Evolutionary conservation across 2,888 invertebrate species (phyloP), one percentile per base, ranked within the genome.

Genomic region (Volucella inanis): DNA sequence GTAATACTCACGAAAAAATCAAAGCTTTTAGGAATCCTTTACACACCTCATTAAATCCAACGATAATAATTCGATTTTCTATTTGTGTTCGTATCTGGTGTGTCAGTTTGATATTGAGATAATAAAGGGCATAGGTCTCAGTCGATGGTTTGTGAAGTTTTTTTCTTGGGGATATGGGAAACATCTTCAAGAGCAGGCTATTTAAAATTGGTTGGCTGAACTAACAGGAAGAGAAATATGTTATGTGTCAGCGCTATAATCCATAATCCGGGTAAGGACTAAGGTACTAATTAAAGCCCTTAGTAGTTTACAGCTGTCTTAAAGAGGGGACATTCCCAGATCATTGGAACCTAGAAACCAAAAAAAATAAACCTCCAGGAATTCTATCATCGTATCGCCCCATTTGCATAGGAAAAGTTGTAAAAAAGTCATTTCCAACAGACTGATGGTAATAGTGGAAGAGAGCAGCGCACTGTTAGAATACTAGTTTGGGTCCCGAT

Each of bases 1-100:
- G 8, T 11, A 3, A 41, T 71, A 55, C 65, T 49, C 67, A 85
- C 85, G 85, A 85, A 41, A 90, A 91, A 3, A 90, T 72, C 76
- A 90, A 77, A 8, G 88, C 75, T 1, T 90, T 88, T 4, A 91
- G 45, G 14, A 90, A 89, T 0, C 90, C 89, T 8, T 89, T 88
- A 50, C 89, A 88, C 2, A 88, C 81, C 64, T 89, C 88, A 8
- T 88, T 89, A 41, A 90, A 89, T 0, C 91, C 91, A 4, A 90
- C 57, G 3, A 91, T 87, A 12, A 86, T 70, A 0, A 86, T 39
- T 57, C 64, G 82, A 4, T 57, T 64, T 31, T 72, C 82, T 22
- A 77, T 64, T 14, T 68, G 67, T 2, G 39, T 2, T 1, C 85
- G 59, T 0, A 1, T 8, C 12, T 68, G 12, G 8, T 85, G 81